phyloP scores from a whole-genome alignment of 1,140 invertebrate genomes.

The Ctenoplectra terminalis region DNA sequence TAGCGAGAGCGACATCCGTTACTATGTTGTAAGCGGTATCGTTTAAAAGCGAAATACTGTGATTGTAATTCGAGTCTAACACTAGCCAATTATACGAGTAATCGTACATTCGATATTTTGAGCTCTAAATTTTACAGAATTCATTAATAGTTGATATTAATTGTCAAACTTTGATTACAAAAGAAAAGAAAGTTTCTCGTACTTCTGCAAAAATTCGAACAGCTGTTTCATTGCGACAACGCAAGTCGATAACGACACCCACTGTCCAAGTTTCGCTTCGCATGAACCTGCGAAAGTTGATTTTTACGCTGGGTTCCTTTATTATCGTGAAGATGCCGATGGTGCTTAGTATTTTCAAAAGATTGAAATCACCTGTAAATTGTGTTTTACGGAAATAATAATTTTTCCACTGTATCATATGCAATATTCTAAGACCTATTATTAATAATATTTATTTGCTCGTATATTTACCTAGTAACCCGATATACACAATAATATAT shows the following conservation, averaged over 20 bases:
- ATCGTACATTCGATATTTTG: conserved; percentile 64
- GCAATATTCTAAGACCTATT: too few species aligned
- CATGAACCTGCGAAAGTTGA: conserved; percentile 57
- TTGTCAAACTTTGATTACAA: not conserved
- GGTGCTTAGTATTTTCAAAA: conserved; percentile 62
- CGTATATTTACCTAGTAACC: too few species aligned
- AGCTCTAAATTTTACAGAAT: conserved; percentile 50
- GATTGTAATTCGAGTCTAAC: conserved; percentile 61
- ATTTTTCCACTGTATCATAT: not conserved
- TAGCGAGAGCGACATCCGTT: conserved; percentile 68
- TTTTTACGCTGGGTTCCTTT: conserved; percentile 35
- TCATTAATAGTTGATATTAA: not conserved
- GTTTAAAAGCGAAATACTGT: conserved; percentile 54
- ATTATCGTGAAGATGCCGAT: conserved; percentile 62
- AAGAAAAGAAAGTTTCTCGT: not conserved
- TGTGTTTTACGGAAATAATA: not conserved
- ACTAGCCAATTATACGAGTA: conserved; percentile 71
- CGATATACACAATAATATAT: not conserved
- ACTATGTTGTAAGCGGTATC: conserved; percentile 67
- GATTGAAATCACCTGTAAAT: conserved; percentile 60
- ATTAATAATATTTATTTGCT: not conserved
- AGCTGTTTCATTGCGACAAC: conserved; percentile 57
- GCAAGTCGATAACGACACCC: conserved; percentile 67
- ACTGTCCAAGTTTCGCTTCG: conserved; percentile 51
- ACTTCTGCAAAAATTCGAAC: conserved; percentile 63